A percentile compares a stretch with the other conserved stretches of the same genome.
These are phyloP conservation scores for Diaperis boleti DNA, from an alignment of 2,888 invertebrate genomes.

Conservation along the genomic window DNA sequence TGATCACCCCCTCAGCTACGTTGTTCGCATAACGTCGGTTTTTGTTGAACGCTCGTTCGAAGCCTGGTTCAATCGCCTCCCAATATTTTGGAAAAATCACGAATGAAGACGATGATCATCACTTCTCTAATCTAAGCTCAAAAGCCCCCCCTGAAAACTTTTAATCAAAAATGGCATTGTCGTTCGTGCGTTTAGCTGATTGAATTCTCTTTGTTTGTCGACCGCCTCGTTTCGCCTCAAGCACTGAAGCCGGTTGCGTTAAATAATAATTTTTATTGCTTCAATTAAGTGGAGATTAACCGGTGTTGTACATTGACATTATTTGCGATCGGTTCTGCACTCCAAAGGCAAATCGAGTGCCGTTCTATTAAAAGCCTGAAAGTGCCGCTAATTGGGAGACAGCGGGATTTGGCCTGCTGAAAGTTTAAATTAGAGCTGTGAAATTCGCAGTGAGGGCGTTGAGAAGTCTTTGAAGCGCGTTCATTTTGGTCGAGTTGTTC, in stretches of 20 bases:
- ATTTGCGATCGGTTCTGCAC: slow-evolving; percentile 23
- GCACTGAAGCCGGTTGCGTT: slow-evolving; percentile 26
- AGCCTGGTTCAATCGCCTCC: too few relatives aligned
- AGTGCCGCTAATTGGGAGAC: background rate
- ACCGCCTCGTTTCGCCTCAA: slow-evolving; percentile 28
- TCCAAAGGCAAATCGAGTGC: slow-evolving; percentile 12
- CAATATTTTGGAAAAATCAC: too few relatives aligned
- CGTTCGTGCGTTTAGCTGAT: slow-evolving; percentile 27
- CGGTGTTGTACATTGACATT: slow-evolving; percentile 30
- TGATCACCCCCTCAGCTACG: too few relatives aligned
- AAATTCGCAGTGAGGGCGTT: background rate
- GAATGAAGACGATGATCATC: too few relatives aligned
- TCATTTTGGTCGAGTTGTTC: background rate
- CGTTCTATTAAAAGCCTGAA: background rate
- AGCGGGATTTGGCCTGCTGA: background rate
- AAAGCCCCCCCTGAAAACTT: slow-evolving; percentile 8
- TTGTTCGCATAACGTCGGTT: too few relatives aligned
- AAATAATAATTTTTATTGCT: slow-evolving; percentile 30
- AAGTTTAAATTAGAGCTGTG: slow-evolving; percentile 2
- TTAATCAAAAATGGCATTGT: slow-evolving; percentile 29
- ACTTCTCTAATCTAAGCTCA: too few relatives aligned
- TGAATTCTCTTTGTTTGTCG: slow-evolving; percentile 26
- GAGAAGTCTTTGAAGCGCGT: background rate
- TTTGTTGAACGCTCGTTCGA: too few relatives aligned
- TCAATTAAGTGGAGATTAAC: slow-evolving; percentile 35